Evolutionary conservation across 2,113 vertebrate species (phyloP).

Genomic region (Thymallus thymallus): DNA sequence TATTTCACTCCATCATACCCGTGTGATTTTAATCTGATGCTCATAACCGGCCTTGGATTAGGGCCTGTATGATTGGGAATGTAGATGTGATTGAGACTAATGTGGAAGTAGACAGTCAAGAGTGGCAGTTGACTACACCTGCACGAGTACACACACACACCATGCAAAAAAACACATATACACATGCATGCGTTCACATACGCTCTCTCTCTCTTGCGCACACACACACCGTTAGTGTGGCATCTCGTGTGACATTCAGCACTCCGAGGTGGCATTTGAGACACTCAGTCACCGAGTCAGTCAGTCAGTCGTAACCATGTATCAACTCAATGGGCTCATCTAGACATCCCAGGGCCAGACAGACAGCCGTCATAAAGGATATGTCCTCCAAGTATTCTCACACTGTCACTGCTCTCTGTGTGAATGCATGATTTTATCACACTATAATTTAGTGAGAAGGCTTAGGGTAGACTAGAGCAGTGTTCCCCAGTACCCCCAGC

Average conservation of each 20-base stretch:
- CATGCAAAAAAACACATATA: too few species aligned
- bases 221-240: slow-evolving; percentile 19
- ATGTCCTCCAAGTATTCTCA: slow-evolving; percentile 42
- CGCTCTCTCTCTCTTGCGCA: too few species aligned
- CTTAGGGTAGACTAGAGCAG: too few species aligned
- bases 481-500: too few species aligned
- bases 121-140: too few species aligned
- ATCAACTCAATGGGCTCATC: slow-evolving; percentile 60
- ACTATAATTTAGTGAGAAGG: background rate
- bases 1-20: slow-evolving; percentile 20
- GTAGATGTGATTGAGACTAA: slow-evolving; percentile 38
- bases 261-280: slow-evolving; percentile 54
- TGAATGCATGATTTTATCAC: slow-evolving; percentile 41
- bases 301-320: slow-evolving; percentile 45
- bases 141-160: background rate
- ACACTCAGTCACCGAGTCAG: slow-evolving; percentile 5
- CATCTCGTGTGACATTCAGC: slow-evolving; percentile 56
- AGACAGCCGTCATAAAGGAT: slow-evolving; percentile 52
- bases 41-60: slow-evolving; percentile 23
- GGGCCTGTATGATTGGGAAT: slow-evolving; percentile 29
- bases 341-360: slow-evolving; percentile 38
- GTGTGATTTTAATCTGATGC: slow-evolving; percentile 33
- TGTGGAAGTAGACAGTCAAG: too few species aligned
- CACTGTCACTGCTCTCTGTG: slow-evolving; percentile 46
- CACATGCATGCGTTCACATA: too few species aligned